These are phyloP conservation scores for Temnothorax nylanderi DNA, from an alignment of 1,140 invertebrate genomes.

Conservation along the genomic window DNA sequence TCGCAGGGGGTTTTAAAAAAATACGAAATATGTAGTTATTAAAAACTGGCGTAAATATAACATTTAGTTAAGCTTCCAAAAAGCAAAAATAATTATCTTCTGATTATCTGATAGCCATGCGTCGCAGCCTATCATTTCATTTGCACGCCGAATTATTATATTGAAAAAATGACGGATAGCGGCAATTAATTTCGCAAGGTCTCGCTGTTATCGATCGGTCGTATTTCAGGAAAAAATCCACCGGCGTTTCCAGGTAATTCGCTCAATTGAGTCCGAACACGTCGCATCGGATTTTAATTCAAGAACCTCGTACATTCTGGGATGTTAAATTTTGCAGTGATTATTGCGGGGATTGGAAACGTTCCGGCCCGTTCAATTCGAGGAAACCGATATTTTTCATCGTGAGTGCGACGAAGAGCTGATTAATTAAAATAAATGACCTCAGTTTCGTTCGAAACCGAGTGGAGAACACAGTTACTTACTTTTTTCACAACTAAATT, in stretches of 20 bases:
- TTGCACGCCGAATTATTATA: constrained; percentile 1
- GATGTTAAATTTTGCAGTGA: constrained; percentile 44
- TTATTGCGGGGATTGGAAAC: constrained; percentile 35
- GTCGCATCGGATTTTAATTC: constrained; percentile 50
- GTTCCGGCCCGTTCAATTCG: background rate
- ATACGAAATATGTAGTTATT: background rate
- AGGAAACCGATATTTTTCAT: constrained; percentile 51
- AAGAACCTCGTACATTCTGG: constrained; percentile 34
- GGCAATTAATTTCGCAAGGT: constrained; percentile 50
- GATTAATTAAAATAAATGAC: constrained; percentile 53
- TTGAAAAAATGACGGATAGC: constrained; percentile 34
- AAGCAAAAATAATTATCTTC: constrained; percentile 23
- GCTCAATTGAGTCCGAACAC: constrained; percentile 47
- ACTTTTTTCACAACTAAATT: background rate
- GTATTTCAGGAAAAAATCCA: constrained; percentile 40
- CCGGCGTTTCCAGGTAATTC: constrained; percentile 31
- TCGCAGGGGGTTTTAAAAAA: background rate
- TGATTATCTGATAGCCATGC: background rate
- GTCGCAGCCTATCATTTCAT: background rate
- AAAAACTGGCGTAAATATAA: background rate
- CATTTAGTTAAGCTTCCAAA: background rate
- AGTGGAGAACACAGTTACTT: background rate
- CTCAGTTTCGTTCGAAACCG: background rate
- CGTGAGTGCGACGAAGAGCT: background rate
- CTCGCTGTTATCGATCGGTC: constrained; percentile 41